Conservation (phyloP, 2,888 invertebrate species). For the Troilus luridus region DNA sequence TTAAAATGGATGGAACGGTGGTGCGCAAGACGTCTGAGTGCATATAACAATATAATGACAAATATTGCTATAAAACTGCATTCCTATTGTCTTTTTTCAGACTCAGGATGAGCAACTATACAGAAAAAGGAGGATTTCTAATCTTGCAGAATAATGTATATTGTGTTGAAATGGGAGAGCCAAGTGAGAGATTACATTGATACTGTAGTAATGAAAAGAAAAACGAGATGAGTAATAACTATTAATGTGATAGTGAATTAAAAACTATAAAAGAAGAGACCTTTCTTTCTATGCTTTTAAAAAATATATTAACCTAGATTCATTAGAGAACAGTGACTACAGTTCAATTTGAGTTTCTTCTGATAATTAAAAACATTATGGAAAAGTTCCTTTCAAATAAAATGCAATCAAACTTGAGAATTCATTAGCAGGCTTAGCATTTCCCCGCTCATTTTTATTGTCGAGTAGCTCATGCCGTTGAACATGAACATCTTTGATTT, state of each 20-base stretch:
- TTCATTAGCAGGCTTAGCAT: background rate
- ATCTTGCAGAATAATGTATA: background rate
- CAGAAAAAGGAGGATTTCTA: background rate
- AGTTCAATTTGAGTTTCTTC: background rate
- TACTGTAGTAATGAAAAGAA: background rate
- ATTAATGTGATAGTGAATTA: too few relatives aligned
- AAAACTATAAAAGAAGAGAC: too few relatives aligned
- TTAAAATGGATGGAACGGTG: background rate
- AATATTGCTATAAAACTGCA: conserved; percentile 27
- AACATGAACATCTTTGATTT: background rate
- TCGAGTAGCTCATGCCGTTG: background rate
- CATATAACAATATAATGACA: background rate
- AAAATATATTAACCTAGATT: background rate
- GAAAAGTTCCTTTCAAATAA: background rate
- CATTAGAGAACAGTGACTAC: background rate
- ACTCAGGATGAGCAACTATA: background rate
- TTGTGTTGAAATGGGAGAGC: background rate
- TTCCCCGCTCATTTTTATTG: background rate
- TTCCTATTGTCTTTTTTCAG: conserved; percentile 1
- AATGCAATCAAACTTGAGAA: background rate
- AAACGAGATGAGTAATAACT: too few relatives aligned
- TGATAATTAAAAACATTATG: background rate
- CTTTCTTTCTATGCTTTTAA: background rate
- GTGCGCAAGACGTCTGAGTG: background rate
- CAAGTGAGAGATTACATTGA: background rate